These are phyloP conservation scores for Sesamia inferens DNA, from an alignment of 2,888 invertebrate species.

Conservation along the genomic window DNA sequence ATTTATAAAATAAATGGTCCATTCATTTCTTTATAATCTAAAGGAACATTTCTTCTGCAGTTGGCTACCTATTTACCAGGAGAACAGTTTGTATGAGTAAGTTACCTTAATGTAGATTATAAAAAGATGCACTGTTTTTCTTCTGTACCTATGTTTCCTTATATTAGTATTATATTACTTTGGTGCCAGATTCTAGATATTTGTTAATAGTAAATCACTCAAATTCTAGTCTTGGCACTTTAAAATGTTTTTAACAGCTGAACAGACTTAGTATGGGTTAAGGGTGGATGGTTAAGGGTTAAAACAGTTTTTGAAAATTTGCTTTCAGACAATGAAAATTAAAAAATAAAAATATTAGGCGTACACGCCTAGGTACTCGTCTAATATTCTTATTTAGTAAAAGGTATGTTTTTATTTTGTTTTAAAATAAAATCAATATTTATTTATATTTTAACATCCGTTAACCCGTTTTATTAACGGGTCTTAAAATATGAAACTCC, in stretches of 20 bases:
- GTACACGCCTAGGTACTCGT: no score
- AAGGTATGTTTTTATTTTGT: no score
- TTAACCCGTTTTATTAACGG: background rate
- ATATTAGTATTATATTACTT: conserved; percentile 50
- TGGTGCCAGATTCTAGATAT: conserved; percentile 51
- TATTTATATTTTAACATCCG: no score
- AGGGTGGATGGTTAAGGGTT: no score
- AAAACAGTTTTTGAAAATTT: background rate
- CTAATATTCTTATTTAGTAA: no score
- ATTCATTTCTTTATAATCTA: background rate
- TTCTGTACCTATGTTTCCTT: conserved; percentile 19
- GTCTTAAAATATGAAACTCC: conserved; percentile 1
- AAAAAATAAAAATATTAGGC: background rate
- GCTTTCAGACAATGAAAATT: background rate
- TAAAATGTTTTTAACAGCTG: conserved; percentile 53
- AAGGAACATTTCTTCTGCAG: background rate
- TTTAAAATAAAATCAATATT: no score
- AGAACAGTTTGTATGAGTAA: conserved; percentile 22
- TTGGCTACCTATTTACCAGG: conserved; percentile 30
- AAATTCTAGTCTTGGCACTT: conserved; percentile 37
- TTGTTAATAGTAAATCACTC: conserved; percentile 41
- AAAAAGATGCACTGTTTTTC: background rate
- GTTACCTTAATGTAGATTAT: conserved; percentile 19
- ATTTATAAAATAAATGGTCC: background rate
- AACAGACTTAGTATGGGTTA: background rate